phyloP scores from a whole-genome alignment of 2,797 vertebrate genomes.

The Petrocephalus schoutedeni region DNA sequence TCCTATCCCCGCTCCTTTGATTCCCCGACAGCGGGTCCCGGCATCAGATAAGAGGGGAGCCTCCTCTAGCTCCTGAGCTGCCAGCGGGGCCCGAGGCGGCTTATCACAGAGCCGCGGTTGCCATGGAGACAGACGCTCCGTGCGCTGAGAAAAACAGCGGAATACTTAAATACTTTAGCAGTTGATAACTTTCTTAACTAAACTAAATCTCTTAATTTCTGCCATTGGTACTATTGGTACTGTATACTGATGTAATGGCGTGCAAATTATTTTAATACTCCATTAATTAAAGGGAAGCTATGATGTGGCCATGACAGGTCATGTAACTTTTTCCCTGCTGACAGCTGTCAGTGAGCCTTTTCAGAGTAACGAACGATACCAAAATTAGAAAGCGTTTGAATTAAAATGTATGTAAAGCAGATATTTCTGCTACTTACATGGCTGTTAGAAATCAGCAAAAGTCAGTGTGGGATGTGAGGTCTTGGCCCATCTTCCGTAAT shows the following conservation, averaged over 20 bases:
- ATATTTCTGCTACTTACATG: constrained; percentile 23
- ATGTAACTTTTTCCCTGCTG: neutral
- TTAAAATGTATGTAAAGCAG: constrained; percentile 21
- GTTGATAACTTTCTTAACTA: neutral
- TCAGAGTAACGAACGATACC: neutral
- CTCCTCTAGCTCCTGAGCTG: neutral
- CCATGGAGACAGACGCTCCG: neutral
- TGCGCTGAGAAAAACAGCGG: neutral
- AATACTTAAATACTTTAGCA: neutral
- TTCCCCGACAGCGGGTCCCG: neutral
- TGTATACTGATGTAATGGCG: neutral
- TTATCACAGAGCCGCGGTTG: neutral
- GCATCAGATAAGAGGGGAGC: constrained; percentile 12
- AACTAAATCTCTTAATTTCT: neutral
- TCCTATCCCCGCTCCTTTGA: neutral
- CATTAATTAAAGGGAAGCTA: neutral
- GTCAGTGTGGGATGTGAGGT: neutral
- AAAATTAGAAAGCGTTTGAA: neutral
- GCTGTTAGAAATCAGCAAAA: neutral
- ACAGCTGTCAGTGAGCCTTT: neutral
- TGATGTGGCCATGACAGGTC: neutral
- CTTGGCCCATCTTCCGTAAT: constrained; percentile 16
- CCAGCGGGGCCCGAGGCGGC: neutral
- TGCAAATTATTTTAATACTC: neutral
- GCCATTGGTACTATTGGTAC: neutral